Evolutionary conservation across 2,797 vertebrate genomes (phyloP).

Genomic region (Hoplostethus mediterraneus): DNA sequence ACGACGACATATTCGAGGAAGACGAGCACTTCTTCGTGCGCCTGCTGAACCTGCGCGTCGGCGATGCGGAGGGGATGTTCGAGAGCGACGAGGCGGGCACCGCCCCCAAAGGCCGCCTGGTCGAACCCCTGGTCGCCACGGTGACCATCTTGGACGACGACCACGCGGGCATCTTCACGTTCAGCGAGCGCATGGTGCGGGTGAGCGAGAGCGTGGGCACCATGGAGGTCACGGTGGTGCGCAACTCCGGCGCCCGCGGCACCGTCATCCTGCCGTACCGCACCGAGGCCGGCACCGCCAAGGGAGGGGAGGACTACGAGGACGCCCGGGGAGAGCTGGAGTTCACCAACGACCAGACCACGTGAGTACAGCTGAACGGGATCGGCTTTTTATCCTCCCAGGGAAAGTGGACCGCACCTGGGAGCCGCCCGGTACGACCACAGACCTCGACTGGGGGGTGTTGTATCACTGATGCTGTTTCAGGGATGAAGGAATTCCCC

Average conservation of each 20-base stretch:
- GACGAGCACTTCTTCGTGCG: constrained; percentile 93
- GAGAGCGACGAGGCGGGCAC: constrained; percentile 87
- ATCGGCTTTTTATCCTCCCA: background rate
- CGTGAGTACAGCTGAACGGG: constrained; percentile 81
- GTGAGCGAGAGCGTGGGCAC: constrained; percentile 95
- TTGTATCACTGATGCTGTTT: too few species aligned
- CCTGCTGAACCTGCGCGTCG: constrained; percentile 91
- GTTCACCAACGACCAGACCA: constrained; percentile 94
- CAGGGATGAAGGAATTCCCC: too few species aligned
- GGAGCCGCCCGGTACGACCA: too few species aligned
- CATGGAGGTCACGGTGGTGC: constrained; percentile 91
- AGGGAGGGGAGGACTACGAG: constrained; percentile 90
- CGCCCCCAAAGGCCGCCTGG: constrained; percentile 86
- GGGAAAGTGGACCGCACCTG: too few species aligned
- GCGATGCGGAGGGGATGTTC: constrained; percentile 94
- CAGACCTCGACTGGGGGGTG: too few species aligned
- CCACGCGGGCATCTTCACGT: constrained; percentile 96
- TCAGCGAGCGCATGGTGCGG: constrained; percentile 87
- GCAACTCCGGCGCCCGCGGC: constrained; percentile 92
- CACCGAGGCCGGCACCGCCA: constrained; percentile 88
- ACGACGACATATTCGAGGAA: constrained; percentile 97
- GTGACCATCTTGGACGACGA: constrained; percentile 98
- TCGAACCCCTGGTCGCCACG: constrained; percentile 90
- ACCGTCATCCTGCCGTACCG: constrained; percentile 92
- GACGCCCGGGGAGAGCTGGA: constrained; percentile 91